Evolutionary conservation across 1,140 invertebrate species (phyloP), one percentile per base, ranked within the genome.

Genomic region (Condylostylus longicornis): DNA sequence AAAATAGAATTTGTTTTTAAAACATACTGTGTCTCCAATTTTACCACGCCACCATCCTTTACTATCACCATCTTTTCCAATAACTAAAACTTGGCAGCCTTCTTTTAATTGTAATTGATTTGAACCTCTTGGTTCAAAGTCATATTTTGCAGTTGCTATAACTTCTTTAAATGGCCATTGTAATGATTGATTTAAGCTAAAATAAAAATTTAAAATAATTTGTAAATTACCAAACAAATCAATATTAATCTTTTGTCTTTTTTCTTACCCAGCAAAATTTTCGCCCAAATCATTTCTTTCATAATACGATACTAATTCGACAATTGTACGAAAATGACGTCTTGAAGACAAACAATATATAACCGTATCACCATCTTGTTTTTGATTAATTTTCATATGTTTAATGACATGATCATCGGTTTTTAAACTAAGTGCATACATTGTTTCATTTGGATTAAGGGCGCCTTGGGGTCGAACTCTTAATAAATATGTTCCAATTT

Each of bases 241-340:
- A 23, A 10, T 20, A 38, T 35, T 14, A 44, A 37, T 35, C 13
- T 5, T 17, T 36, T 12, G 2, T n/a, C 13, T 27, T 19, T 23
- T 29, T 15, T 30, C 53, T 56, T 57, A 79, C 76, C 77, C 75
- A n/a, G 79, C 77, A 63, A 95, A 96, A 61, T 89, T 93, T 65
- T 94, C 87, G 2, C 76, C 73, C 33, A 95, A 65, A 53, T 83
- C 87, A 39, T 79, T 81, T 33, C 80, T 72, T 59, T 93, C 81
- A 59, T 96, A 95, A 63, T 83, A 90, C 28, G 79, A 76, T 31
- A 95, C 77, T 18, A 95, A 68, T 58, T 93, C 87, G 47, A 86
- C 78, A 36, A 90, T 74, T 50, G 77, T 82, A 50, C 81, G 79
- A 54, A 96, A 96, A 58, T 81, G 89, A 33, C 86, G 71, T n/a